Conservation (phyloP, 2,113 vertebrate genomes). For the Plotosus lineatus region DNA sequence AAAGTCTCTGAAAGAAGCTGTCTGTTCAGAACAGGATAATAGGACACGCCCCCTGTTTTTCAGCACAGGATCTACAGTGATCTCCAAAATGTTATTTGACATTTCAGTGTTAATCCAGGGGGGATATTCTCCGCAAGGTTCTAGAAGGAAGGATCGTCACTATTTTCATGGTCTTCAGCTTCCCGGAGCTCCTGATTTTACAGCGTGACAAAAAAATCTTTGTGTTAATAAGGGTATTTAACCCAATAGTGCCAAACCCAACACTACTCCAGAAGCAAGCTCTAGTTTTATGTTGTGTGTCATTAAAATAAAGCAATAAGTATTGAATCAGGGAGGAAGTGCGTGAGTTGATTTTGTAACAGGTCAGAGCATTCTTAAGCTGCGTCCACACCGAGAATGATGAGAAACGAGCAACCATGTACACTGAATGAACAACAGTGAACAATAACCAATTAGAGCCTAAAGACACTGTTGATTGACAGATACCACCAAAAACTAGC, state of each 20-base stretch:
- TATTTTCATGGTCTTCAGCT: neutral
- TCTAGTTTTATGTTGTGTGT: neutral
- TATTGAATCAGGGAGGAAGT: too few relatives aligned
- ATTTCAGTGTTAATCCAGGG: neutral
- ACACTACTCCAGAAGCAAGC: neutral
- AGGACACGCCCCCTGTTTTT: neutral
- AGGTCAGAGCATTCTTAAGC: neutral
- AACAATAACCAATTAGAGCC: too few relatives aligned
- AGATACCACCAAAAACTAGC: too few relatives aligned
- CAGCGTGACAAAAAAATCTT: neutral
- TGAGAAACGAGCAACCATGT: too few relatives aligned
- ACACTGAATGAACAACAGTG: too few relatives aligned
- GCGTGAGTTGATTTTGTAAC: neutral
- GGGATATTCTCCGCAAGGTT: neutral
- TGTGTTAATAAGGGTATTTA: neutral
- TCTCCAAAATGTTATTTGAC: neutral
- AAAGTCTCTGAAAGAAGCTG: slow-evolving; percentile 19
- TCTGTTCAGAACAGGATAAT: slow-evolving; percentile 3
- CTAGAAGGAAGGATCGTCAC: neutral
- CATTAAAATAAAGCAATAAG: neutral
- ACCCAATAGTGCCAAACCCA: neutral
- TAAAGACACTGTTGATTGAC: too few relatives aligned
- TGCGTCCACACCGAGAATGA: too few relatives aligned
- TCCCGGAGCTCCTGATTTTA: neutral
- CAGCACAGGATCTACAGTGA: neutral